Conservation (phyloP, 2,797 vertebrate species). For the Allobates femoralis region DNA sequence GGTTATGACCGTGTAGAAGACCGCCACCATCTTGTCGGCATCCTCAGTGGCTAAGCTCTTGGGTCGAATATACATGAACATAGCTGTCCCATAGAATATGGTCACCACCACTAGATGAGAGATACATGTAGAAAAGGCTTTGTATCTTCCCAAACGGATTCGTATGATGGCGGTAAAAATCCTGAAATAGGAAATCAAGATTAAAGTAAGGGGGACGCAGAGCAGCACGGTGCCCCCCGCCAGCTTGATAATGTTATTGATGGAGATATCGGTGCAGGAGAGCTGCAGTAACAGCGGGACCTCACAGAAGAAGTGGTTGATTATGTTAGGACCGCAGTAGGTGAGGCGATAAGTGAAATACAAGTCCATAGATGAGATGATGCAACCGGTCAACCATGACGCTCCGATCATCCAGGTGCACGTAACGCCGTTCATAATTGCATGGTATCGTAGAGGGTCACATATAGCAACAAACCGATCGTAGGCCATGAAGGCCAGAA, state of each 20-base stretch:
- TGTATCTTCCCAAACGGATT: slow-evolving; percentile 1
- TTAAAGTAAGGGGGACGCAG: background rate
- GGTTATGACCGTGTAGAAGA: background rate
- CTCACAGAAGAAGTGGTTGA: slow-evolving; percentile 41
- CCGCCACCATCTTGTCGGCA: background rate
- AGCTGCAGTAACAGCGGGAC: slow-evolving; percentile 1
- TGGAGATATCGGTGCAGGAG: background rate
- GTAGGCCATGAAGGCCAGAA: slow-evolving; percentile 50
- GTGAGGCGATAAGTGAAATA: background rate
- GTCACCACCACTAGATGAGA: slow-evolving; percentile 30
- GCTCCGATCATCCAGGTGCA: background rate
- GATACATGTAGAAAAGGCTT: background rate
- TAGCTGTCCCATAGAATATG: slow-evolving; percentile 33
- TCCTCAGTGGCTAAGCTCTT: background rate
- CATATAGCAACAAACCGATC: slow-evolving; percentile 38
- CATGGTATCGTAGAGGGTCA: slow-evolving; percentile 24
- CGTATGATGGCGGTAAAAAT: background rate
- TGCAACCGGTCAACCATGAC: background rate
- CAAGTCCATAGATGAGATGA: background rate
- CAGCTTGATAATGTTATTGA: slow-evolving; percentile 3
- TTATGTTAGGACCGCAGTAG: background rate
- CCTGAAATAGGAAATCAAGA: background rate
- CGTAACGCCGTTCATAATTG: background rate
- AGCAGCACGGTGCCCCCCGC: background rate
- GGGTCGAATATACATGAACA: slow-evolving; percentile 34